Conservation (phyloP, 2,113 vertebrate genomes). For the Podiceps cristatus region DNA sequence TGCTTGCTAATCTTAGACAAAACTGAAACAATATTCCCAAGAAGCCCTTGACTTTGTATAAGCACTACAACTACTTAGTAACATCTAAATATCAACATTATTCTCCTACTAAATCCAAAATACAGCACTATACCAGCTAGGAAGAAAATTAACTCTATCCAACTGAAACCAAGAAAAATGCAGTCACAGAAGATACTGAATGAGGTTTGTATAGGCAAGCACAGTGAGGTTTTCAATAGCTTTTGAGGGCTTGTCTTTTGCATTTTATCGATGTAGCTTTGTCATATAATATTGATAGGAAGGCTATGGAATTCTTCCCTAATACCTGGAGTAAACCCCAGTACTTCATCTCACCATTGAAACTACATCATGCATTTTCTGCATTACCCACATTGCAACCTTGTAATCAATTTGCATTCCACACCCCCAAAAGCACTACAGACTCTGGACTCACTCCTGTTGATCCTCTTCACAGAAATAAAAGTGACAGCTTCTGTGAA, state of each 20-base stretch:
- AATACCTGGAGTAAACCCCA: background rate
- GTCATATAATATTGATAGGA: background rate
- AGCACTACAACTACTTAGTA: too few relatives aligned
- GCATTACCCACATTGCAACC: background rate
- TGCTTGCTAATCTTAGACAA: too few relatives aligned
- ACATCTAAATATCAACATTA: too few relatives aligned
- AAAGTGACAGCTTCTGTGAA: slow-evolving; percentile 65
- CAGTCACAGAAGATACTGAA: background rate
- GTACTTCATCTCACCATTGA: background rate
- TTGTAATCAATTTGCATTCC: slow-evolving; percentile 22
- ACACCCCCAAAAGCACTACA: background rate
- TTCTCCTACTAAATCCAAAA: too few relatives aligned
- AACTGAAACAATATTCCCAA: too few relatives aligned
- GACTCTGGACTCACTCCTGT: slow-evolving; percentile 26
- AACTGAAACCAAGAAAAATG: too few relatives aligned
- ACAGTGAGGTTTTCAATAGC: background rate
- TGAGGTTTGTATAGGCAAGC: background rate
- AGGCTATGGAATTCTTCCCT: background rate
- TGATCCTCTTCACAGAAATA: slow-evolving; percentile 65
- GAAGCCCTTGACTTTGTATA: too few relatives aligned
- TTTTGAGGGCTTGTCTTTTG: background rate
- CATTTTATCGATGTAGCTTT: background rate
- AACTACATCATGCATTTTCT: background rate
- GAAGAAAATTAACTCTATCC: too few relatives aligned
- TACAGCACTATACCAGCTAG: too few relatives aligned